phyloP scores from a whole-genome alignment of 2,113 vertebrate species.

The Ailuropoda melanoleuca region DNA sequence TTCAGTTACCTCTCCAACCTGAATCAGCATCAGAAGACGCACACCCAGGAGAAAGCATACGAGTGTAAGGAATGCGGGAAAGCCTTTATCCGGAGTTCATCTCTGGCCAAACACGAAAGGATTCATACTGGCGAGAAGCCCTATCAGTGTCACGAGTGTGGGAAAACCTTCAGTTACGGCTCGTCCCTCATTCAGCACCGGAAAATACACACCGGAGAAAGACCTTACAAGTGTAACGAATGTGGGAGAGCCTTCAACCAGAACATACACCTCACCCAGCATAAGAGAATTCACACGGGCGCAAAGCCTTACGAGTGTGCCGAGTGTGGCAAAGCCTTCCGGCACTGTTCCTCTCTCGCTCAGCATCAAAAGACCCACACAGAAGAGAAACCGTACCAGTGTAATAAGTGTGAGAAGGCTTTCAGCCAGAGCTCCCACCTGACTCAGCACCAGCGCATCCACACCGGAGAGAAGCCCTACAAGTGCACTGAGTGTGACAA shows the following conservation, averaged over 20 bases:
- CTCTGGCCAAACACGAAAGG: constrained; percentile 73
- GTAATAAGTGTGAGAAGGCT: constrained; percentile 64
- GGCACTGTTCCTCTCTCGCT: constrained; percentile 76
- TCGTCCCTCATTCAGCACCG: constrained; percentile 77
- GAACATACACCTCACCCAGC: constrained; percentile 77
- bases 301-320: constrained; percentile 73
- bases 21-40: constrained; percentile 76
- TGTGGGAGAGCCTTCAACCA: constrained; percentile 78
- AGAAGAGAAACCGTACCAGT: constrained; percentile 71
- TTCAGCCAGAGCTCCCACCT: constrained; percentile 74
- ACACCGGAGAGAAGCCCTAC: constrained; percentile 70
- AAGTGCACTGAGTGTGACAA: constrained; percentile 57
- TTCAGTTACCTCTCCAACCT: constrained; percentile 77
- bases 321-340: constrained; percentile 74
- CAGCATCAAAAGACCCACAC: constrained; percentile 79
- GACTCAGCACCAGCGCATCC: constrained; percentile 68
- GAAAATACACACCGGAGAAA: constrained; percentile 78
- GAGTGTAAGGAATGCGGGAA: constrained; percentile 75
- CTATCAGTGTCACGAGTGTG: constrained; percentile 73
- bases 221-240: constrained; percentile 75
- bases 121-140: constrained; percentile 79
- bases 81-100: constrained; percentile 73
- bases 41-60: constrained; percentile 76
- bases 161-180: constrained; percentile 76
- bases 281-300: constrained; percentile 75